Evolutionary conservation across 2,113 vertebrate species (phyloP), one percentile per base, ranked within the genome.

Genomic region (Cervus canadensis): DNA sequence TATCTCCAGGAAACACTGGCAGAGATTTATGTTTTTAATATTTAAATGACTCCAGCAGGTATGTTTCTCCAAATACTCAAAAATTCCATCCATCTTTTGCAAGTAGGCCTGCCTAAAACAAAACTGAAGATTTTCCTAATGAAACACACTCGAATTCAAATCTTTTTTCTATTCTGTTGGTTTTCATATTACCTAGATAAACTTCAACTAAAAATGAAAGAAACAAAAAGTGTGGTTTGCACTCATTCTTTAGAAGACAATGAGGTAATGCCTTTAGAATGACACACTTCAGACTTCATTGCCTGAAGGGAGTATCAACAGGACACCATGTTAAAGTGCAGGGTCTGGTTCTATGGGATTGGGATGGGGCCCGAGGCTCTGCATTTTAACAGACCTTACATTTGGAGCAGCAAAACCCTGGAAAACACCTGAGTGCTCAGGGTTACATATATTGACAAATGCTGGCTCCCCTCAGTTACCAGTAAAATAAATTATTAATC

Each of bases 121-220:
- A 79, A 45, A 62, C 43, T 74, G 8, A 89, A 87, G 13, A 57
- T 52, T 74, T 50, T 64, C 40, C 4, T 17, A 26, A 50, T 50
- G 57, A 89, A 45, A 54, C n/a, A 89, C 13, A 3, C 30, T 76
- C 23, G 14, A 60, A 74, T 54, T 21, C 74, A 88, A 60, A 57
- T 57, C 36, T 89, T 84, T 54, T 33, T 87, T 54, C 10, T 60
- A 23, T 45, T 71, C 33, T 67, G 5, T 33, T 91, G 25, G 21
- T 71, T 87, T 74, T 82, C 67, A 82, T 88, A 50, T 26, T 28
- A 92, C 82, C 28, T 16, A 84, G 54, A 71, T 43, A 64, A 85
- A 33, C 30, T 74, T 45, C 25, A 78, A 25, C n/a, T 78, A 45
- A 50, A 83, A 74, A 36, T 59, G 33, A 67, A 91, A n/a, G 21